Conservation (phyloP, 1,140 invertebrate species). For the Cydia amplana region DNA sequence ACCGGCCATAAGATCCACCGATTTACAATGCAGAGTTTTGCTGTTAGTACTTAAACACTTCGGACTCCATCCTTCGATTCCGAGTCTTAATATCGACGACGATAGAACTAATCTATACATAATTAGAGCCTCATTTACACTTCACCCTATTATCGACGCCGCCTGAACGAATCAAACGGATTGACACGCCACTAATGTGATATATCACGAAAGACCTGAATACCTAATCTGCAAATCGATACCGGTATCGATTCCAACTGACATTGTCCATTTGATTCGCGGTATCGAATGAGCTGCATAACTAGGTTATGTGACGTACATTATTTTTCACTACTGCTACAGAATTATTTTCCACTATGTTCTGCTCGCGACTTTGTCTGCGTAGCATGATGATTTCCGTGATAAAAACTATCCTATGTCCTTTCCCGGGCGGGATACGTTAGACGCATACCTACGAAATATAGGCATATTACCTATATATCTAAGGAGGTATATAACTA, state of each 20-base stretch:
- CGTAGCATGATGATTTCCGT: too few relatives aligned
- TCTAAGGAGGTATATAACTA: too few relatives aligned
- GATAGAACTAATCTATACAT: not conserved
- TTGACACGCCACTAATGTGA: constrained; percentile 1
- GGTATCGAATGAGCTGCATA: not conserved
- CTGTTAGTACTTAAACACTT: too few relatives aligned
- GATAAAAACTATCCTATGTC: too few relatives aligned
- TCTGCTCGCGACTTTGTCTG: too few relatives aligned
- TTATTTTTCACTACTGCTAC: not conserved
- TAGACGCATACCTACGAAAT: too few relatives aligned
- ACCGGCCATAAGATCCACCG: too few relatives aligned
- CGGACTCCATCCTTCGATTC: not conserved
- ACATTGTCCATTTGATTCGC: constrained; percentile 2
- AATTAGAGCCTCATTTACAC: not conserved
- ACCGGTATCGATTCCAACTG: constrained; percentile 16
- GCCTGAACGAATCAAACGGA: constrained; percentile 9
- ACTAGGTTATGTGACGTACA: not conserved
- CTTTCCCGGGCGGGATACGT: too few relatives aligned
- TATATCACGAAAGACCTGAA: constrained; percentile 31
- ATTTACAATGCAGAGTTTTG: too few relatives aligned
- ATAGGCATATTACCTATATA: too few relatives aligned
- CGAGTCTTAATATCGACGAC: not conserved
- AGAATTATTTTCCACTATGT: not conserved
- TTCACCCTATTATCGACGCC: not conserved
- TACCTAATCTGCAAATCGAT: constrained; percentile 30